Percentiles rank a stretch among this genome's conserved stretches.
phyloP scores from a whole-genome alignment of 2,113 vertebrate genomes.

The Hipposideros armiger region DNA sequence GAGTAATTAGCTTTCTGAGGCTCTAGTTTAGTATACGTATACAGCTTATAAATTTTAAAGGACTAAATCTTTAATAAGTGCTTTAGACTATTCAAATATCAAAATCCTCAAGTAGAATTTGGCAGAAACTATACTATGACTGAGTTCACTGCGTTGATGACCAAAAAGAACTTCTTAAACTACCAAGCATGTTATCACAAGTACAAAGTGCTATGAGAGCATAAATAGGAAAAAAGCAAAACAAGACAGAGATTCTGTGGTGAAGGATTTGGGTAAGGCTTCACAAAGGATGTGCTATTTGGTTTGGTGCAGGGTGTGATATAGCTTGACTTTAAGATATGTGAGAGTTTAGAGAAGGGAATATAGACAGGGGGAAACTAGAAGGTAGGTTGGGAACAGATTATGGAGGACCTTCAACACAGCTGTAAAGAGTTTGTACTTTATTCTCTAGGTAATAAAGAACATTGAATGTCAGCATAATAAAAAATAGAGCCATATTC shows the following conservation, averaged over 20 bases:
- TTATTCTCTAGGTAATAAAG: not conserved
- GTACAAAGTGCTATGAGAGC: not conserved
- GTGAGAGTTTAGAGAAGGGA: not conserved
- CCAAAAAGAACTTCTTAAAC: slow-evolving; percentile 45
- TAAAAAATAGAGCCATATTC: slow-evolving; percentile 36
- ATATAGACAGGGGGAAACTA: not conserved
- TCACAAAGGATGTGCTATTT: not conserved
- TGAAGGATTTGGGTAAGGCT: not conserved
- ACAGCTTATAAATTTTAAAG: not conserved
- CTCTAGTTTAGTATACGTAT: not conserved
- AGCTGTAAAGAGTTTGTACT: not conserved
- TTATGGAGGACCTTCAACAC: not conserved
- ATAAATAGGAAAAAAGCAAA: slow-evolving; percentile 15
- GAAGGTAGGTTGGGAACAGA: not conserved
- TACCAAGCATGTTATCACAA: slow-evolving; percentile 10
- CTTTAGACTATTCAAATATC: not conserved
- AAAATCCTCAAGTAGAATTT: slow-evolving; percentile 36
- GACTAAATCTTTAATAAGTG: not conserved
- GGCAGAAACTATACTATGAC: not conserved
- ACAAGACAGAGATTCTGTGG: not conserved
- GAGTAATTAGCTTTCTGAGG: not conserved
- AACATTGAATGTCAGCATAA: not conserved
- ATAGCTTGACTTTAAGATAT: slow-evolving; percentile 38
- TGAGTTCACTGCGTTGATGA: not conserved
- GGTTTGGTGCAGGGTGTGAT: not conserved